Evolutionary conservation across 1,140 invertebrate species (phyloP), one percentile per base, ranked within the genome.

Genomic region (Lepidurus arcticus): DNA sequence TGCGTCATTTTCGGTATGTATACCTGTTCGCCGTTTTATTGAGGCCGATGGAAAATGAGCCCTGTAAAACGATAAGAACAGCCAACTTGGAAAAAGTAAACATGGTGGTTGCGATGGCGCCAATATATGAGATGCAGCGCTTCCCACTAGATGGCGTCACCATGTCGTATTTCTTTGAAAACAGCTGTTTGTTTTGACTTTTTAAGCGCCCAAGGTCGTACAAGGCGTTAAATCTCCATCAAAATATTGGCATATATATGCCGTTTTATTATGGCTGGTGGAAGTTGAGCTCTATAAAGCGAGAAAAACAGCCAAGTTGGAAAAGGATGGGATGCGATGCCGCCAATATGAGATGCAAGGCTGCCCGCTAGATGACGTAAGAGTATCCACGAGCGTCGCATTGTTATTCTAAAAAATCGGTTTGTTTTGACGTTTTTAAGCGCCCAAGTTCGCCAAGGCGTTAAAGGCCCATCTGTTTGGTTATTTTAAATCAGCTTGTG

Each of bases 401-500:
- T 34, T 47, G 45, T 65, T n/a, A 21, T 65, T 65, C 21, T 65
- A n/a, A 1, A n/a, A 47, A 47, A 47, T 7, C 16, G 10, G 16
- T 9, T 65, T 65, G 9, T 65, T 11, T 7, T 65, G 53, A 21
- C 21, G n/a, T 13, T 13, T 4, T 65, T 65, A 13, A 16, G 21
- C 53, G 21, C n/a, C 16, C 21, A 65, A 21, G 53, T 7, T 65
- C 16, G 16, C 21, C 9, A 13, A 65, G 7, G 13, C 21, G 53
- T 65, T 13, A 65, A 65, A 65, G 4, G 16, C 16, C 13, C 53
- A 65, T 16, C 16, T 65, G 53, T 65, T 65, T 65, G 21, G 53
- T 65, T 65, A 7, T 65, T 65, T 65, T 65, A 65, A 65, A 65
- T 65, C 16, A 65, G 53, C 53, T 65, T 65, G 53, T 65, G n/a